phyloP scores from a whole-genome alignment of 2,797 vertebrate genomes.

The Tiaroga cobitis region DNA sequence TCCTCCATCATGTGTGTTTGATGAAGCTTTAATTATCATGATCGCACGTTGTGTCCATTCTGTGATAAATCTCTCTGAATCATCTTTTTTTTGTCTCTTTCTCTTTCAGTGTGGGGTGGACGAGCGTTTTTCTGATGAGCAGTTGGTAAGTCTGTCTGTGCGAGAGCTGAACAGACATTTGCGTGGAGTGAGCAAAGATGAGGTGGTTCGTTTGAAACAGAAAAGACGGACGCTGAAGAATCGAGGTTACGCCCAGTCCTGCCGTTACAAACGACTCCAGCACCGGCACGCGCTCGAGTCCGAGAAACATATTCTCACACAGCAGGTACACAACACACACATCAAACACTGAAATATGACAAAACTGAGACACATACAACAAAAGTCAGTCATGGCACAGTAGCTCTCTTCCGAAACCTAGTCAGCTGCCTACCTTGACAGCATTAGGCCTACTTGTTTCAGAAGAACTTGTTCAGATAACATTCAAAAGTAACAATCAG shows the following conservation, averaged over 20 bases:
- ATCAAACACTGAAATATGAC: slow-evolving; percentile 6
- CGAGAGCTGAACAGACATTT: slow-evolving; percentile 90
- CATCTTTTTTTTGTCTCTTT: slow-evolving; percentile 8
- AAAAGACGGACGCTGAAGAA: slow-evolving; percentile 92
- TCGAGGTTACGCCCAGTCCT: slow-evolving; percentile 92
- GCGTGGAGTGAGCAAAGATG: slow-evolving; percentile 89
- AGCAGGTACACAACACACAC: slow-evolving; percentile 76
- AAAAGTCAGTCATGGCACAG: background rate
- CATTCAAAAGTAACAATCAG: too few relatives aligned
- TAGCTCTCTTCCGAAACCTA: background rate
- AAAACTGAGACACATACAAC: background rate
- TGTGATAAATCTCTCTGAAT: slow-evolving; percentile 5
- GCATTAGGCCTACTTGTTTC: too few relatives aligned
- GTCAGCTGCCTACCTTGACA: too few relatives aligned
- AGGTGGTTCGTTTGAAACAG: slow-evolving; percentile 90
- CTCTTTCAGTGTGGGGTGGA: slow-evolving; percentile 71
- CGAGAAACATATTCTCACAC: slow-evolving; percentile 86
- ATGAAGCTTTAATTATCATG: slow-evolving; percentile 18
- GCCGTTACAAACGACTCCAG: slow-evolving; percentile 90
- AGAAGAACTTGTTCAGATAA: too few relatives aligned
- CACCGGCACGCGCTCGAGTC: slow-evolving; percentile 90
- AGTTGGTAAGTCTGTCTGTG: slow-evolving; percentile 90
- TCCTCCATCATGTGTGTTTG: background rate
- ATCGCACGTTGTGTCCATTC: slow-evolving; percentile 11
- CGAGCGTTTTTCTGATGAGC: slow-evolving; percentile 89